Percentiles rank a stretch among this genome's conserved stretches.
phyloP scores from a whole-genome alignment of 2,888 invertebrate genomes.

The Helicoverpa assulta region DNA sequence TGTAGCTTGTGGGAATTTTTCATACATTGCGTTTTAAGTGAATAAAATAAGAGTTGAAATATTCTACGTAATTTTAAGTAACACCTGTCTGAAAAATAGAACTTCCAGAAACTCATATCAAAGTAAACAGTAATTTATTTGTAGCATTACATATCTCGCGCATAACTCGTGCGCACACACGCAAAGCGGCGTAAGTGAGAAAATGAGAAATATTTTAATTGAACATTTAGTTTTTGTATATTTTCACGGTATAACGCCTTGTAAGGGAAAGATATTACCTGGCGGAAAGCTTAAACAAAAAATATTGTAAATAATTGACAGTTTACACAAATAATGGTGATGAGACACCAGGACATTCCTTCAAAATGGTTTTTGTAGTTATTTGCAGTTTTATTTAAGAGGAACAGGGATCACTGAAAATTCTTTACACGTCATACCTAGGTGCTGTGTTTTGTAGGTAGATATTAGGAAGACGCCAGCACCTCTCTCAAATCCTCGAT shows the following conservation, averaged over 20 bases:
- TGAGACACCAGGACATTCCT: slow-evolving; percentile 7
- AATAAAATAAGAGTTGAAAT: too few species aligned
- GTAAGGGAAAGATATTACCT: slow-evolving; percentile 24
- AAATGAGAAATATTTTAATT: slow-evolving; percentile 70
- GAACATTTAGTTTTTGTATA: slow-evolving; percentile 61
- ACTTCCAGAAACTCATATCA: not conserved
- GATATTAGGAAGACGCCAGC: too few species aligned
- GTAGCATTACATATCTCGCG: slow-evolving; percentile 10
- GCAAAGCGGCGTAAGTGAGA: slow-evolving; percentile 62
- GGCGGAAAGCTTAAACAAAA: slow-evolving; percentile 29
- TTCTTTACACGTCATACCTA: not conserved
- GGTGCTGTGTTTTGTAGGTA: too few species aligned
- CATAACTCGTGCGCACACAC: slow-evolving; percentile 58
- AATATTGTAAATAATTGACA: slow-evolving; percentile 35
- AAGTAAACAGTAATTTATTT: not conserved
- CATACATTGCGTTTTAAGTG: too few species aligned
- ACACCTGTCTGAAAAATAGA: not conserved
- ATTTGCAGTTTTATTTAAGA: not conserved
- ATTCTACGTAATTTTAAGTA: too few species aligned
- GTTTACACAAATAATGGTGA: slow-evolving; percentile 34
- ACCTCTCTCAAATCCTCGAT: too few species aligned
- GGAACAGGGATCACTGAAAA: not conserved
- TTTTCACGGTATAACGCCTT: slow-evolving; percentile 63
- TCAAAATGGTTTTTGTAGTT: slow-evolving; percentile 18
- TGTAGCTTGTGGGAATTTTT: too few species aligned